Evolutionary conservation across 2,797 vertebrate species (phyloP).

Genomic region (Poecilia velifera): DNA sequence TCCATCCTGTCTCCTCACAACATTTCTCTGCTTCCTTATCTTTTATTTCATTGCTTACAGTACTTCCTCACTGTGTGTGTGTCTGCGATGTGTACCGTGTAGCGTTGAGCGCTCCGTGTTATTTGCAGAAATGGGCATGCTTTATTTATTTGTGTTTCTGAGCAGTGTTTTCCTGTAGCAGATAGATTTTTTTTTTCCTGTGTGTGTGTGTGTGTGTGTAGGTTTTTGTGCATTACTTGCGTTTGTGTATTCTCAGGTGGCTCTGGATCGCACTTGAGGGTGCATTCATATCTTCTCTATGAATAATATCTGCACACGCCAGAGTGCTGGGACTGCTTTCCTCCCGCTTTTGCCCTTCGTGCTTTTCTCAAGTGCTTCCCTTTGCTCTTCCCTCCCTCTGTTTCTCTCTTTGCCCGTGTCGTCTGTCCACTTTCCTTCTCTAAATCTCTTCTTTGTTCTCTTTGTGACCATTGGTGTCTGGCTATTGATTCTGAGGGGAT

Average conservation of each 20-base stretch:
- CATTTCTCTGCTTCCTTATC: conserved; percentile 3
- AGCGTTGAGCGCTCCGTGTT: conserved; percentile 8
- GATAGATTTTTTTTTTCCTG: background rate
- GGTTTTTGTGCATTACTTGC: conserved; percentile 23
- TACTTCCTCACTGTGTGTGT: conserved; percentile 7
- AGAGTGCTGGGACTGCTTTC: conserved; percentile 47
- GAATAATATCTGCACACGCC: conserved; percentile 69
- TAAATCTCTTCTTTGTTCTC: conserved; percentile 14
- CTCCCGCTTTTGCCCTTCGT: conserved; percentile 15
- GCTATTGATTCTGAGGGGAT: conserved; percentile 43
- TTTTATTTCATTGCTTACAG: conserved; percentile 3
- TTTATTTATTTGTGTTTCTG: conserved; percentile 26
- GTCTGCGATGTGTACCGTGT: conserved; percentile 9
- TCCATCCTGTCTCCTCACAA: background rate
- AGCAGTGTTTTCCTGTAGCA: conserved; percentile 11
- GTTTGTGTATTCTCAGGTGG: conserved; percentile 61
- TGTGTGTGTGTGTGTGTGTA: background rate
- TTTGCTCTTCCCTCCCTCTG: conserved; percentile 23
- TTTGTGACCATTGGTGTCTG: conserved; percentile 14
- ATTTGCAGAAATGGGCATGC: conserved; percentile 15
- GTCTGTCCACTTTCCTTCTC: conserved; percentile 1
- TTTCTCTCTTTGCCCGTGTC: conserved; percentile 23
- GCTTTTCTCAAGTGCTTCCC: conserved; percentile 22
- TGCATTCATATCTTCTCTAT: conserved; percentile 57
- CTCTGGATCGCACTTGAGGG: conserved; percentile 55